These are phyloP conservation scores for Conus canariensis DNA, from an alignment of 2,888 invertebrate species.

Conservation along the genomic window DNA sequence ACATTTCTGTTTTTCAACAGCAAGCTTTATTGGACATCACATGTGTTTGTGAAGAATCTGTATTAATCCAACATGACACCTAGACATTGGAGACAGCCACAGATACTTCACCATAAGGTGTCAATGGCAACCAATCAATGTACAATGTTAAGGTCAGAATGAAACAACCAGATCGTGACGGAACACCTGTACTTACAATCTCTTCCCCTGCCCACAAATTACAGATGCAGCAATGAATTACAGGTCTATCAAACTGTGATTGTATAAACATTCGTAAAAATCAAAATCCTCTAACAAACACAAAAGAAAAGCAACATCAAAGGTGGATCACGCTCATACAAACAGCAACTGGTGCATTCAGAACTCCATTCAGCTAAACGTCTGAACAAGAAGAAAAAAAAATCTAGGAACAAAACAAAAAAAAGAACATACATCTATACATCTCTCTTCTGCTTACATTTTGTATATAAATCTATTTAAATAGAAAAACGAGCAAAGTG, in stretches of 20 bases:
- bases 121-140: not conserved
- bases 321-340: too few relatives aligned
- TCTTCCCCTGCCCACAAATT: not conserved
- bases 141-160: not conserved
- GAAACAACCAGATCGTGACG: not conserved
- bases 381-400: too few relatives aligned
- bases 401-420: too few relatives aligned
- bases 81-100: not conserved
- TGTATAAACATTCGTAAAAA: not conserved
- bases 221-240: not conserved
- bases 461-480: too few relatives aligned
- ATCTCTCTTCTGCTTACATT: too few relatives aligned
- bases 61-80: not conserved
- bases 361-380: too few relatives aligned
- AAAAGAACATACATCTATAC: too few relatives aligned
- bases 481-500: too few relatives aligned
- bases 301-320: not conserved
- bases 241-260: not conserved
- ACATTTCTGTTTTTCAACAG: not conserved
- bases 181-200: not conserved
- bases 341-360: too few relatives aligned
- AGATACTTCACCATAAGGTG: not conserved
- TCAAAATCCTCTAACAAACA: not conserved
- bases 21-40: conserved; percentile 9
- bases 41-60: not conserved